phyloP scores from a whole-genome alignment of 2,888 invertebrate genomes.

The Ophioninae sp. region DNA sequence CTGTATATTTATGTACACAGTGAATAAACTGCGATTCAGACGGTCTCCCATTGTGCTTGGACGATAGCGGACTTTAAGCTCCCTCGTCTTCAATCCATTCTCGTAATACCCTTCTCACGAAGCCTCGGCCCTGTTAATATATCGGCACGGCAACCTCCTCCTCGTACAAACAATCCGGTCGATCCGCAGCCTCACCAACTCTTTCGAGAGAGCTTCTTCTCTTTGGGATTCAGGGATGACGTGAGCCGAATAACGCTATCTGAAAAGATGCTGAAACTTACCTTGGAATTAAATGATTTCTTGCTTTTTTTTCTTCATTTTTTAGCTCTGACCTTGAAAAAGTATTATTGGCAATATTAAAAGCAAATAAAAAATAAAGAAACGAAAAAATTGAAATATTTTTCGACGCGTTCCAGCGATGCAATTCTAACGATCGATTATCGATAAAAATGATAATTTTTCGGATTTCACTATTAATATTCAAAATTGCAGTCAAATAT shows the following conservation, averaged over 20 bases:
- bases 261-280: too few relatives aligned
- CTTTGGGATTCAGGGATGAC: not conserved
- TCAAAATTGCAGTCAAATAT: too few relatives aligned
- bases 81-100: constrained; percentile 45
- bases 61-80: constrained; percentile 34
- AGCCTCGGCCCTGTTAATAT: constrained; percentile 13
- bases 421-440: too few relatives aligned
- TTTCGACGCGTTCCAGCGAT: too few relatives aligned
- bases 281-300: too few relatives aligned
- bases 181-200: not conserved
- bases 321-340: too few relatives aligned
- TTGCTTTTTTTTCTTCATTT: too few relatives aligned
- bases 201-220: not conserved
- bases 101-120: constrained; percentile 19
- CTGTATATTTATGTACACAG: not conserved
- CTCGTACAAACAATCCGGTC: not conserved
- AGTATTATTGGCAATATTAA: too few relatives aligned
- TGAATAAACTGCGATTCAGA: constrained; percentile 23
- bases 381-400: too few relatives aligned
- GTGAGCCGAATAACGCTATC: not conserved
- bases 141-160: not conserved
- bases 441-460: too few relatives aligned
- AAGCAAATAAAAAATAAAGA: too few relatives aligned
- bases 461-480: too few relatives aligned
- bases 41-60: constrained; percentile 53